Base-by-base conservation (phyloP, 92 coral and sea anemone genomes). In the Heliopora coerulea region DNA sequence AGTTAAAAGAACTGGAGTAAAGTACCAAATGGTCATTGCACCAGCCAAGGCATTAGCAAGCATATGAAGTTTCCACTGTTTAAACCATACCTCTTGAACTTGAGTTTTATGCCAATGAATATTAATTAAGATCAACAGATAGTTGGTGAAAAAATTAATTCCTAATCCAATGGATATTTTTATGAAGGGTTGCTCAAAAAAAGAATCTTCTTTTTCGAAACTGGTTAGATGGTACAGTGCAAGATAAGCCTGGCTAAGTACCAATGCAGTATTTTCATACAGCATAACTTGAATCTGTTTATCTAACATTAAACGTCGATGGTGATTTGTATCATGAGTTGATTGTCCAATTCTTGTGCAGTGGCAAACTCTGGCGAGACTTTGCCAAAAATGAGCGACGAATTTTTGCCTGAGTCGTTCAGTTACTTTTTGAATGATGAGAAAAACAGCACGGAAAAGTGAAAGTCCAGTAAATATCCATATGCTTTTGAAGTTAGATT, bases 261-360 rank as follows among this genome's bases (percentile, higher is more conserved):
- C 32, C 75, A 68, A 24, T 27, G 75, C 59, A 7, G 30, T 33
- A 9, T 49, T 40, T 40, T 68, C 31, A 50, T 68, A 48, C 12
- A 68, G 60, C 75, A 68, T 68, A 23, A 37, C 19, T 27, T 68
- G 75, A 12, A 68, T 68, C 28, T 68, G 35, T 27, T 29, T 48
- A 24, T 68, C 60, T 25, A 34, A 59, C 17, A 28, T 50, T 19
- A 68, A 50, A 10, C 60, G 75, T 25, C 60, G 44, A 30, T 49
- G 60, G 4, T 49, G 24, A 27, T 56, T 33, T 15, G 40, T 23
- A 42, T 68, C 21, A 18, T 39, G 58, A 2, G 23, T 27, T 31
- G 33, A 3, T 29, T 48, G 41, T 17, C 26, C 60, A 48, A 14
- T 24, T 19, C 57, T 17, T 4, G 11, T 37, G 42, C 42, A 37